Evolutionary conservation across 1,140 invertebrate genomes (phyloP).

Genomic region (Macrostomum lignano): DNA sequence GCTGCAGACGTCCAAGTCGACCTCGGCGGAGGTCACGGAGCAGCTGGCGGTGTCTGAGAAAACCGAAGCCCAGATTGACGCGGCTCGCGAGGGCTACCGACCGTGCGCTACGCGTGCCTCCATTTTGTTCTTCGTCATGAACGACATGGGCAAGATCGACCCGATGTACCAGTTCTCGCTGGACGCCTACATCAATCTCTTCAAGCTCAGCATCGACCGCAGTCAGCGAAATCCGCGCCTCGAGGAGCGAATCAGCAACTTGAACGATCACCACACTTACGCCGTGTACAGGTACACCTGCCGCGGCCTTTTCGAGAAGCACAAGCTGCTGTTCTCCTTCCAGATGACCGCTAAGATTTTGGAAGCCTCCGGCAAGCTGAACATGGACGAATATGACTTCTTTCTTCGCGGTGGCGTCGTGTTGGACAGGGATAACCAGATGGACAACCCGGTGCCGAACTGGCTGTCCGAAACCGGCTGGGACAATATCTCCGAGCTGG

Average conservation of each 20-base stretch:
- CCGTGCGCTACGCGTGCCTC: slow-evolving; percentile 27
- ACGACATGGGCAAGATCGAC: slow-evolving; percentile 28
- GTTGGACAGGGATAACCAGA: slow-evolving; percentile 44
- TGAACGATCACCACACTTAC: slow-evolving; percentile 59
- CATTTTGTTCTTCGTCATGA: slow-evolving; percentile 29
- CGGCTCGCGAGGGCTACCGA: slow-evolving; percentile 33
- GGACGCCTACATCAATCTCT: slow-evolving; percentile 37
- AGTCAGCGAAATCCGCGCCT: slow-evolving; percentile 38
- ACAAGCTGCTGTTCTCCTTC: slow-evolving; percentile 30
- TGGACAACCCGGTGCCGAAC: slow-evolving; percentile 42
- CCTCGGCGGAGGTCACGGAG: slow-evolving; percentile 25
- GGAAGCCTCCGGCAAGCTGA: slow-evolving; percentile 24
- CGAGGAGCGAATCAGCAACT: slow-evolving; percentile 39
- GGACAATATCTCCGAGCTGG: slow-evolving; percentile 58
- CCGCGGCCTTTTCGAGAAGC: slow-evolving; percentile 28
- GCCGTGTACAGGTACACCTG: slow-evolving; percentile 29
- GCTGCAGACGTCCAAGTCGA: slow-evolving; percentile 27
- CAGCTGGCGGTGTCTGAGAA: slow-evolving; percentile 38
- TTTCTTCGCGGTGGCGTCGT: slow-evolving; percentile 28
- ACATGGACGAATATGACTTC: slow-evolving; percentile 30
- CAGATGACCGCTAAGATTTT: slow-evolving; percentile 31
- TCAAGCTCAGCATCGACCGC: slow-evolving; percentile 46
- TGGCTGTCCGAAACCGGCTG: slow-evolving; percentile 48
- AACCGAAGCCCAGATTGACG: slow-evolving; percentile 54
- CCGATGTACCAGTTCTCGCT: slow-evolving; percentile 31